Evolutionary conservation across 2,113 vertebrate genomes (phyloP).

Genomic region (Alectura lathami): DNA sequence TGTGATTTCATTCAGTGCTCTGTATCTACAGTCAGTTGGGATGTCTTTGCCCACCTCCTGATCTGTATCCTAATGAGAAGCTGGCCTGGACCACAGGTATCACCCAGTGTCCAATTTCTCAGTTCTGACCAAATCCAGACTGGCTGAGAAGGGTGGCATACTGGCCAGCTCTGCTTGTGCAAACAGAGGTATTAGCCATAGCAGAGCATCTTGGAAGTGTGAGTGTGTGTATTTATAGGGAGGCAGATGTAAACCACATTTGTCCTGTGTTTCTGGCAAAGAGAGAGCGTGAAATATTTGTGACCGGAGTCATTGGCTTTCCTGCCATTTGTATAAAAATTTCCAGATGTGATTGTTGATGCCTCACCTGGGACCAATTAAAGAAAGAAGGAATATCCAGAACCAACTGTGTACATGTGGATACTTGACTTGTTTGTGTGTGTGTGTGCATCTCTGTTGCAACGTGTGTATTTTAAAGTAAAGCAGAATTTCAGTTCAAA

Average conservation of each 20-base stretch:
- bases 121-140: rapidly evolving
- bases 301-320: conserved; percentile 71
- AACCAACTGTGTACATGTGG: conserved; percentile 49
- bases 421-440: conserved; percentile 50
- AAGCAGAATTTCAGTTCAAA: conserved; percentile 38
- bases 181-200: neutral
- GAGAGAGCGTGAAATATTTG: conserved; percentile 74
- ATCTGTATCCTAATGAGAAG: neutral
- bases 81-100: neutral
- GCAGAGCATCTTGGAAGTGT: conserved; percentile 1
- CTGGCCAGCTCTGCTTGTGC: neutral
- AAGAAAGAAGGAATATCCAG: conserved; percentile 49
- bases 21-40: neutral
- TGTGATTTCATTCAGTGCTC: conserved; percentile 17
- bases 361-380: conserved; percentile 73
- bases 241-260: conserved; percentile 75
- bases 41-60: neutral
- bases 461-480: conserved; percentile 31
- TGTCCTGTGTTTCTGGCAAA: conserved; percentile 71
- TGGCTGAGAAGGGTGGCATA: neutral
- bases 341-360: conserved; percentile 74
- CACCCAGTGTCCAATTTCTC: neutral
- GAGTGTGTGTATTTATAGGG: conserved; percentile 42
- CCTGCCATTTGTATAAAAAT: conserved; percentile 71
- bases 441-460: conserved; percentile 25